Base-by-base conservation (phyloP, 2,113 vertebrate species). In the Tragulus kanchil region DNA sequence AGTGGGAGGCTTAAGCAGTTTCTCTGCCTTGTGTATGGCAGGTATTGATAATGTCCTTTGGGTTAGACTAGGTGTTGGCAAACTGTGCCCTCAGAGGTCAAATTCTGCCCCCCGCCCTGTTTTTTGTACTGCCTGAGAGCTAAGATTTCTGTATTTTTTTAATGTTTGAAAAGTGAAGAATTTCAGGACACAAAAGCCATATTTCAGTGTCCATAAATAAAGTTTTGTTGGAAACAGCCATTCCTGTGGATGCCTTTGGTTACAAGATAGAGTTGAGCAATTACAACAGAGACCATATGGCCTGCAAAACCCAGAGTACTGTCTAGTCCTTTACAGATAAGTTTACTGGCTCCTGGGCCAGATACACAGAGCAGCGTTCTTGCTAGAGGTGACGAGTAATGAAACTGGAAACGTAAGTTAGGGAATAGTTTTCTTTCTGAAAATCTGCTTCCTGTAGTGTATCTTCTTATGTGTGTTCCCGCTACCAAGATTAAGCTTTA, bases 81-180 rank as follows among this genome's bases (percentile, higher is more conserved):
- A 26, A 59, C 14, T 52, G 12, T 83, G 69, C 6, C 31, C 16
- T 36, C 17, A 73, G 2, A 25, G 12, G 3, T 89, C 79, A 92
- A 16, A 94, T 77, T 28, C 67, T 78, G 42, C n/a, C 17, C 3
- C 13, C 26, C 13, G 36, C 14, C 11, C 3, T 56, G 4, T 73
- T 73, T 86, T 86, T n/a, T 79, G 23, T 67, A 58, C 9, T 94
- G 23, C 82, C 75, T 93, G 75, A 71, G 6, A 45, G 15, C 25
- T 58, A 62, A 88, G 65, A 79, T 64, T 95, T 83, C 69, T 61
- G 11, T 52, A 42, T n/a, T 90, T 85, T 85, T 93, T 88, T 65
- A 81, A 64, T 81, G 17, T 28, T 75, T 97, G 21, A 10, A 61
- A 65, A 54, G 50, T 59, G 73, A 69, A 50, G 25, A 90, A 42